phyloP scores from a whole-genome alignment of 2,113 vertebrate species.

The Paramormyrops kingsleyae region DNA sequence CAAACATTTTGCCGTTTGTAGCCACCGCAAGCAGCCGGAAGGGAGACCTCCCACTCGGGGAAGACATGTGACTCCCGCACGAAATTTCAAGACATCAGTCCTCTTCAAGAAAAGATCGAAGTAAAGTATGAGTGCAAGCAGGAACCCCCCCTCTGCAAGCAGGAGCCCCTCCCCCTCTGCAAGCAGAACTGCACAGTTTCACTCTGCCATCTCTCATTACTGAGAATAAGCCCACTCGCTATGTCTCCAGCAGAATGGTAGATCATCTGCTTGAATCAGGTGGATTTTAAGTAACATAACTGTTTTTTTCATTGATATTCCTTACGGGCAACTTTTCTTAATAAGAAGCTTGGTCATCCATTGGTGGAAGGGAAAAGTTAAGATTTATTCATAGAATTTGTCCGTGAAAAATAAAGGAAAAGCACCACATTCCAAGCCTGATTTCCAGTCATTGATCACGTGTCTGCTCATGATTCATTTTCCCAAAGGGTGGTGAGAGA shows the following conservation, averaged over 20 bases:
- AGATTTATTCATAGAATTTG: background rate
- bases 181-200: background rate
- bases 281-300: background rate
- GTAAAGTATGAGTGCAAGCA: background rate
- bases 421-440: background rate
- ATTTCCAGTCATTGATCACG: background rate
- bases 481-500: background rate
- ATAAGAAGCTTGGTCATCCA: background rate
- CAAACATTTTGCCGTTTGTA: background rate
- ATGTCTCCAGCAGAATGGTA: background rate
- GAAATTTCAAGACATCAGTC: background rate
- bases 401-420: background rate
- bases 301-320: background rate
- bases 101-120: background rate
- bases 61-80: background rate
- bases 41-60: background rate
- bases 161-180: background rate
- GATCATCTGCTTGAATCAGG: background rate
- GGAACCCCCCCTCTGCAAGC: background rate
- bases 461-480: background rate
- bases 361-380: background rate
- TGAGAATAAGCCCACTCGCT: background rate
- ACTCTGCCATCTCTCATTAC: background rate
- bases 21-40: background rate
- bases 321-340: background rate